These are phyloP conservation scores for Chaetura pelagica DNA, from an alignment of 2,113 vertebrate species.

Conservation along the genomic window DNA sequence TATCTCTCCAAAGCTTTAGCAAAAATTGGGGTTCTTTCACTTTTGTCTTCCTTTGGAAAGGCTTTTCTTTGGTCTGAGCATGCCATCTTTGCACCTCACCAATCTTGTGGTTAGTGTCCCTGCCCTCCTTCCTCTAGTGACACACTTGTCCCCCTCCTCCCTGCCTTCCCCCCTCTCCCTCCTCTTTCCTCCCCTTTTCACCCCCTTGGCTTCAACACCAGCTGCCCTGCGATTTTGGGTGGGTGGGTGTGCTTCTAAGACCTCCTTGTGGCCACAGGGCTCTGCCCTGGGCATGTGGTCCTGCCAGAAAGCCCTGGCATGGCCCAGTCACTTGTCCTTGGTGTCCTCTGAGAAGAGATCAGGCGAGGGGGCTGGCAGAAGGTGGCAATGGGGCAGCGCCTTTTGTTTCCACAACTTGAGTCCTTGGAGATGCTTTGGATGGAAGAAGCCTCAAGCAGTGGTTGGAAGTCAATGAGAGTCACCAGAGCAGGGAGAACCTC, in stretches of 20 bases:
- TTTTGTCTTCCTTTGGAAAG: constrained; percentile 81
- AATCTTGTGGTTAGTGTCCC: constrained; percentile 89
- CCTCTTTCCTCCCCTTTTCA: background rate
- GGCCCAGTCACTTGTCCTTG: background rate
- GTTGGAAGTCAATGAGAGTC: background rate
- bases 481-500: background rate
- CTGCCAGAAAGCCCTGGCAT: background rate
- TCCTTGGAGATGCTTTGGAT: background rate
- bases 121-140: constrained; percentile 77
- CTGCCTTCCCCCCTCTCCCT: background rate
- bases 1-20: constrained; percentile 87
- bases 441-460: background rate
- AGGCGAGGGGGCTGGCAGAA: background rate
- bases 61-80: constrained; percentile 88
- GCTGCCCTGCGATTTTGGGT: background rate
- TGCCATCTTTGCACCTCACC: constrained; percentile 96
- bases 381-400: background rate
- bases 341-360: background rate
- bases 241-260: background rate
- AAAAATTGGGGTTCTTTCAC: constrained; percentile 78
- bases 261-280: background rate
- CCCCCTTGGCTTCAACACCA: constrained; percentile 40
- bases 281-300: background rate
- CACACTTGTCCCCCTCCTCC: constrained; percentile 62
- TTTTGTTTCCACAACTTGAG: background rate